Evolutionary conservation across 2,888 invertebrate species (phyloP).

Genomic region (Limenitis camilla): DNA sequence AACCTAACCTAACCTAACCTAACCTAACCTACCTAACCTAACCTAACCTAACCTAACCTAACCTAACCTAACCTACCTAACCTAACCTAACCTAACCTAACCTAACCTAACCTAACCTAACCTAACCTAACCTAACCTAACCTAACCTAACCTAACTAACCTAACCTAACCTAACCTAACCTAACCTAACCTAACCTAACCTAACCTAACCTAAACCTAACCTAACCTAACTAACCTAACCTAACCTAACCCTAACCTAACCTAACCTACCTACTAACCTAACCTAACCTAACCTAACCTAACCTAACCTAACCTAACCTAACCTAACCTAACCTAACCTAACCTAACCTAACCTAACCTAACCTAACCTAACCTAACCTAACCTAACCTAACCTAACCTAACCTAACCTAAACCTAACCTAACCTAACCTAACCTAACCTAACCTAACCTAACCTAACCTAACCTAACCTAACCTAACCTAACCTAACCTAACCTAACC

Average conservation of each 20-base stretch:
- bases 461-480: slow-evolving; percentile 28
- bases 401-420: slow-evolving; percentile 28
- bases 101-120: slow-evolving; percentile 32
- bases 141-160: slow-evolving; percentile 28
- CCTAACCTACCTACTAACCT: slow-evolving; percentile 17
- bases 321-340: slow-evolving; percentile 29
- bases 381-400: slow-evolving; percentile 24
- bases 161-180: slow-evolving; percentile 31
- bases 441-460: slow-evolving; percentile 22
- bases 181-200: slow-evolving; percentile 27
- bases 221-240: slow-evolving; percentile 21
- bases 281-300: slow-evolving; percentile 26
- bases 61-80: too few species aligned
- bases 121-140: slow-evolving; percentile 30
- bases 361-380: slow-evolving; percentile 24
- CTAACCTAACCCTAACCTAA: slow-evolving; percentile 25
- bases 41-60: too few species aligned
- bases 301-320: slow-evolving; percentile 25
- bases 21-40: too few species aligned
- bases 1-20: too few species aligned
- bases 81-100: slow-evolving; percentile 31
- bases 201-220: slow-evolving; percentile 10
- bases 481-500: slow-evolving; percentile 19
- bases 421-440: slow-evolving; percentile 22
- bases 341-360: slow-evolving; percentile 26